Evolutionary conservation across 2,797 vertebrate species (phyloP), one percentile per base, ranked within the genome.

Genomic region (Schizopygopsis malacanthus): DNA sequence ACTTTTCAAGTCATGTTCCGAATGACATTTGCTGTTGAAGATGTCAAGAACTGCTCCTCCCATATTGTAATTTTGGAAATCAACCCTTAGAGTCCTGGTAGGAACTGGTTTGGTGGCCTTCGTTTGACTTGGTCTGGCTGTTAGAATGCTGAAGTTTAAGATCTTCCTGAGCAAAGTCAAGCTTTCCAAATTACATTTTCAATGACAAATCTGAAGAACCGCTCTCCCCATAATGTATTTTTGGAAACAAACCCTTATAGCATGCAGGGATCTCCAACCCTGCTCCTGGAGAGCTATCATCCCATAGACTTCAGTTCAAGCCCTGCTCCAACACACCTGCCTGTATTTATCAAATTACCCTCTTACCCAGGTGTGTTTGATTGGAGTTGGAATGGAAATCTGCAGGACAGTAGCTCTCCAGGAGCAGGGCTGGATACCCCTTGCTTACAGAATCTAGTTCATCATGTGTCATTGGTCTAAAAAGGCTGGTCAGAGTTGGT

Each of bases 161-260:
- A 54, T 41, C 37, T 78, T 79, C n/a, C 13, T 11, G 22, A 70
- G 33, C 72, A 73, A 79, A 85, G 82, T 81, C 67, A 82, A 76
- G 61, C 37, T 76, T 76, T 81, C 25, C 47, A 79, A 67, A 76
- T 63, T 2, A 83, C 54, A 78, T 67, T 15, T 65, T 12, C 61
- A 12, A 65, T 65, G 61, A 8, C 18, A 56, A 20, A 56, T 56
- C 54, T 22, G 2, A 56, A 56, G 6, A 6, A 65, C 25, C 25
- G 13, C 2, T 65, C 25, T 28, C 61, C 61, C 25, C 54, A 56
- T 56, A 7, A 33, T 65, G 25, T 15, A 28, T 65, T 65, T 65
- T 28, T 65, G 61, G 61, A 65, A 28, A 65, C 13, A 0, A 33
- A 33, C 6, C 25, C 5, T 28, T 28, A 7, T 65, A 65, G 41